These are phyloP conservation scores for Mythimna vitellina DNA, from an alignment of 2,888 invertebrate genomes.

Conservation along the genomic window DNA sequence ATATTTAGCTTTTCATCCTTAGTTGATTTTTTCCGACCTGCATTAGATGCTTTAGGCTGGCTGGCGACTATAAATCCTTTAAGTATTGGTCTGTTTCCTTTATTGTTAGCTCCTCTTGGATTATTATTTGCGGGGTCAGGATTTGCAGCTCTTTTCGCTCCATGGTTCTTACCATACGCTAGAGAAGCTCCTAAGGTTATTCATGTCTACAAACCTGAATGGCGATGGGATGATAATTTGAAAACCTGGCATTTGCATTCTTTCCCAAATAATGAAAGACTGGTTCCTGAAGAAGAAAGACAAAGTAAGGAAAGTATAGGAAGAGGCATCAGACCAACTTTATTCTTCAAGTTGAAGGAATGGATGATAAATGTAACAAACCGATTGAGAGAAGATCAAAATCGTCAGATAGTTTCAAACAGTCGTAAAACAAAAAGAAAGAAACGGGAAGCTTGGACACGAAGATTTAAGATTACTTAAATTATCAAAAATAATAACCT, in stretches of 20 bases:
- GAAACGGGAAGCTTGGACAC: conserved; percentile 78
- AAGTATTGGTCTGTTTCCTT: conserved; percentile 90
- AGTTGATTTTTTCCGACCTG: conserved; percentile 86
- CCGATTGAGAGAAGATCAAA: conserved; percentile 59
- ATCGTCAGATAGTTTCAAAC: conserved; percentile 45
- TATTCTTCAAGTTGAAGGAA: conserved; percentile 76
- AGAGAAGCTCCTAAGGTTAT: conserved; percentile 83
- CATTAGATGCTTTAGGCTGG: conserved; percentile 88
- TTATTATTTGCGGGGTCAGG: conserved; percentile 92
- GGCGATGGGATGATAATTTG: conserved; percentile 91
- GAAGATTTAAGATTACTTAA: conserved; percentile 70
- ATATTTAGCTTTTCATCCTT: conserved; percentile 86
- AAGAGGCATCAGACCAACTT: conserved; percentile 64
- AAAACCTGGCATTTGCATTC: conserved; percentile 88
- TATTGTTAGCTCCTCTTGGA: conserved; percentile 92
- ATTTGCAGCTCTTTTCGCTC: conserved; percentile 91
- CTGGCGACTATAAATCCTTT: conserved; percentile 91
- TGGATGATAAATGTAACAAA: conserved; percentile 74
- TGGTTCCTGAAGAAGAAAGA: conserved; percentile 61
- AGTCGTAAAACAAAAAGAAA: conserved; percentile 77
- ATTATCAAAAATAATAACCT: background rate
- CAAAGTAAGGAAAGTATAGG: conserved; percentile 64
- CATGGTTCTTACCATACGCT: conserved; percentile 91
- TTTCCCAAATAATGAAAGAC: conserved; percentile 78
- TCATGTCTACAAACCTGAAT: conserved; percentile 85